Base-by-base conservation (phyloP, 2,888 invertebrate genomes). In the Margaritifera margaritifera region DNA sequence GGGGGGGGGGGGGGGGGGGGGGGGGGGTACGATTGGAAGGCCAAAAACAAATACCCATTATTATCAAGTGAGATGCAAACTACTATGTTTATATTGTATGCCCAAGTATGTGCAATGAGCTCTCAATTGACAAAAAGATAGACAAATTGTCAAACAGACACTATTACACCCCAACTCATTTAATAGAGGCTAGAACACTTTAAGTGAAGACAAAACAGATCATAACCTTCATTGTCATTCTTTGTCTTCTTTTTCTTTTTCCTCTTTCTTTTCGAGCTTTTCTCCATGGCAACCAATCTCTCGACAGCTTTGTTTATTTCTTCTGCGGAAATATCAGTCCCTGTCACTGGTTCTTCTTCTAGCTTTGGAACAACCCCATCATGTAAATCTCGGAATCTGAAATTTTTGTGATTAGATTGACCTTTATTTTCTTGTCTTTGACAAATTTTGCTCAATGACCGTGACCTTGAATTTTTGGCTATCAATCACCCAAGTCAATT, bases 241-340 rank as follows among this genome's bases (percentile, higher is more conserved):
- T 67, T 66, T 62, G 72, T 74, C 31, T 63, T 71, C 55, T 69
- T 66, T 52, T 69, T 72, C n/a, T 64, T 61, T 15, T 63, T 71
- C 57, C 64, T 69, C 18, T 68, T 64, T 27, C 63, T 59, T 18
- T 24, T 58, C 20, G 62, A 56, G 3, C 31, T 62, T 8, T 25
- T 60, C 15, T 78, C 75, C 18, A 74, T 52, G 15, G 64, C 63
- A 1, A 68, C 63, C 25, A 80, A 61, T 20, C 50, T 42, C n/a
- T 69, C 64, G 11, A 75, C 70, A 56, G 80, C 78, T 50, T 66
- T 19, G 54, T 59, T 51, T 15, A 78, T 55, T 8, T 78, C 80
- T 51, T 66, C 59, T 18, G 64, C 25, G 24, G 66, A 68, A 19
- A 77, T 64, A 19, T 68, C 71, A 0, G 54, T 50, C 3, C 50